A percentile compares a stretch with the other conserved stretches of the same genome.
Conservation (phyloP, 2,113 vertebrate genomes). For the Ceyx melanurus region DNA sequence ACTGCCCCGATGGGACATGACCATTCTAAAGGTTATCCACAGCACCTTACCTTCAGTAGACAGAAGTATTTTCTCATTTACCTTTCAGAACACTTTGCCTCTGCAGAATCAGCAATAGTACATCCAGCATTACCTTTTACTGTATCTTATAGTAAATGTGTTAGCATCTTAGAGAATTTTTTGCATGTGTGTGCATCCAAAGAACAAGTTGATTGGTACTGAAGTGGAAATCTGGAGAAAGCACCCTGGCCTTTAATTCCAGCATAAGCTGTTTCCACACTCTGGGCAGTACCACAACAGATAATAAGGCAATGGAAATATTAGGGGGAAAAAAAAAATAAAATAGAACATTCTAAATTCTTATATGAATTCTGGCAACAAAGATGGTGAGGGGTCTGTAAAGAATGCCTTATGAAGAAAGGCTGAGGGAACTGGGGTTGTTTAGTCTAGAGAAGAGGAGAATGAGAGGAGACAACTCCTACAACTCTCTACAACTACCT, state of each 20-base stretch:
- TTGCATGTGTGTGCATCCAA: background rate
- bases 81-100: background rate
- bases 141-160: background rate
- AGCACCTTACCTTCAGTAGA: background rate
- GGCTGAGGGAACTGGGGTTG: too few relatives aligned
- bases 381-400: too few relatives aligned
- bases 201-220: background rate
- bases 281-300: background rate
- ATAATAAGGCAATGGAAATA: background rate
- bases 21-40: background rate
- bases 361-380: too few relatives aligned
- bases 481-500: too few relatives aligned
- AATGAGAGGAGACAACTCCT: too few relatives aligned
- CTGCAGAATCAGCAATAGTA: background rate
- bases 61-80: background rate
- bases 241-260: background rate
- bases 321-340: background rate
- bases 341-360: background rate
- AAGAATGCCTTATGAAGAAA: too few relatives aligned
- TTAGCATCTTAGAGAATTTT: background rate
- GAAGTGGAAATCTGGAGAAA: background rate
- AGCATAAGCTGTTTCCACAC: background rate
- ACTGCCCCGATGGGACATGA: fast-evolving
- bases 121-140: background rate
- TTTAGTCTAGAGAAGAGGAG: too few relatives aligned